Base-by-base conservation (phyloP, 2,888 invertebrate species). In the Sipunculus nudus region DNA sequence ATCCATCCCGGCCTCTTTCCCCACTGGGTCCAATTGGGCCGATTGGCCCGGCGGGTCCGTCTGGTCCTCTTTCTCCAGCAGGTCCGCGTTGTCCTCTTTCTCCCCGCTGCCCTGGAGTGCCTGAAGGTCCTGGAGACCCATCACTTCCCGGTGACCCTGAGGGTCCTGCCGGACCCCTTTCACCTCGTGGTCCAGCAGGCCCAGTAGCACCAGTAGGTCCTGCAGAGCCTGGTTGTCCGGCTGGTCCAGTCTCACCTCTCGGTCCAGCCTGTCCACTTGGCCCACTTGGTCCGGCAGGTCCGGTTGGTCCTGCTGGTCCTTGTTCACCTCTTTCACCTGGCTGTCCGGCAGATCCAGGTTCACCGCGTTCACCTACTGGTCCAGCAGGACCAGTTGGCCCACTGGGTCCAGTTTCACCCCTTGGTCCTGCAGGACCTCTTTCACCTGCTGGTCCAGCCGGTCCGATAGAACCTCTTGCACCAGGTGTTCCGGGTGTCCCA, bases 231-330 rank as follows among this genome's bases (percentile, higher is more conserved):
- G 52, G 39, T 8, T 31, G 47, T 19, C 71, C 71, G 10, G 53
- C 35, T 25, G 48, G 40, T 16, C 71, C 71, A 38, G 63, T 46
- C 25, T 26, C 48, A 19, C 70, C 70, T n/a, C 47, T 10, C 8
- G 55, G 45, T 57, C 71, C 66, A 26, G 57, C 40, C 46, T 31
- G 29, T 28, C 63, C 63, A n/a, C 43, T 21, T 8, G n/a, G 39
- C 29, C 66, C 70, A 16, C 50, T 1, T 28, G 41, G 35, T 32
- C 65, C 68, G 19, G 57, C 26, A 39, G 61, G 53, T 43, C 57
- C 68, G 3, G 13, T 1, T 19, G 53, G 53, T 43, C 53, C 63
- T 29, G 55, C n/a, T 49, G 28, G 53, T 47, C 59, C 59, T 10
- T 41, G 32, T 5, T 29, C 53, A 25, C 64, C 63, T 35, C 38